Evolutionary conservation across 2,888 invertebrate species (phyloP), one percentile per base, ranked within the genome.

Genomic region (Drosophila antonietae): DNA sequence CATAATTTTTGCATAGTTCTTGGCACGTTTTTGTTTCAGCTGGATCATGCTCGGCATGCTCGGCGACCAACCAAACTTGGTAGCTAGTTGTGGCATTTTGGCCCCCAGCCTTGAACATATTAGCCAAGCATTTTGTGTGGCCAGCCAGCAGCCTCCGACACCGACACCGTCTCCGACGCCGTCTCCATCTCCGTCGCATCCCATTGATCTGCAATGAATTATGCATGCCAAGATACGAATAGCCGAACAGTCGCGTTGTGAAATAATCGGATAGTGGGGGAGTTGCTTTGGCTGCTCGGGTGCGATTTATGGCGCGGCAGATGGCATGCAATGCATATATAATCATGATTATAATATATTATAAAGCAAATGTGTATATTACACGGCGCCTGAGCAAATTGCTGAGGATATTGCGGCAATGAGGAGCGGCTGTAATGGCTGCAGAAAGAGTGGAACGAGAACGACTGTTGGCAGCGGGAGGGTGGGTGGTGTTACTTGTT

Each of bases 1-100:
- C 84, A 84, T 86, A 74, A 84, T 86, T 89, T 88, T 87, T 85
- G 85, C 88, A 89, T 89, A 84, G 82, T 89, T 89, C 88, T 89
- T 86, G 81, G 87, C 83, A 83, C 83, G 88, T 87, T 89, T 74
- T 80, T 58, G 67, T 71, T 68, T 56, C 18, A 56, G 65, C 51
- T 65, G 56, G 69, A 80, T 80, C 80, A 80, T 73, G 79, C 79
- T 53, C 64, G 75, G 51, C 51, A 51, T 75, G 69, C 62, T 47
- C 55, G 47, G 51, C 53, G 41, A 55, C 39, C 55, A 18, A 65
- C 77, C 77, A 75, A 78, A 78, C 71, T 81, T 82, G 82, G 81
- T 86, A 83, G 84, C 73, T 70, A 73, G 70, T 74, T 80, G 73
- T 81, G 66, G 57, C 64, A 72, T 61, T 77, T 83, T 83, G 84